Conservation (phyloP, 2,888 invertebrate genomes). For the Isotomurus palustris region DNA sequence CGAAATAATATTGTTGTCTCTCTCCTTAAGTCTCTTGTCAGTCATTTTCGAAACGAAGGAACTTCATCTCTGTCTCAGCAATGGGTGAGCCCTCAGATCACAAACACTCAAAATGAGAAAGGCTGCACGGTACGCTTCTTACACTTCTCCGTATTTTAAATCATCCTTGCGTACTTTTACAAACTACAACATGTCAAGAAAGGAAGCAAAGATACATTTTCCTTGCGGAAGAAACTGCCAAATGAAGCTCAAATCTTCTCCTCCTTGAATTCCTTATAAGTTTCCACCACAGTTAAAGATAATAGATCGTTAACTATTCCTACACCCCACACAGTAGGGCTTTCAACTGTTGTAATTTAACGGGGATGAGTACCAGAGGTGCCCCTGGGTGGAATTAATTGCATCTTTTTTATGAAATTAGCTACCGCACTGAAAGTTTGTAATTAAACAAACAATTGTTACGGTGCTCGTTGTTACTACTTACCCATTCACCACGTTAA, state of each 20-base stretch:
- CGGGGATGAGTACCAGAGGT: not conserved
- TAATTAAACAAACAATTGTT: too few species aligned
- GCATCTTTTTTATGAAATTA: slow-evolving; percentile 21
- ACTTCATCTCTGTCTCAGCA: too few species aligned
- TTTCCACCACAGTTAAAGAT: not conserved
- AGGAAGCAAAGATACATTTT: not conserved
- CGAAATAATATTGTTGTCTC: too few species aligned
- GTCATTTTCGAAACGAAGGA: too few species aligned
- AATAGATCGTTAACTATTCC: slow-evolving; percentile 18
- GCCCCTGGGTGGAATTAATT: slow-evolving; percentile 22
- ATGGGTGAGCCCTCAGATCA: too few species aligned
- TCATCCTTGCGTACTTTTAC: not conserved
- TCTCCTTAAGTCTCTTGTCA: too few species aligned
- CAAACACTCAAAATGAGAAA: too few species aligned
- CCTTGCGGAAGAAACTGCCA: not conserved
- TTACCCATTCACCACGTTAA: too few species aligned
- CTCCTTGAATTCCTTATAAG: not conserved
- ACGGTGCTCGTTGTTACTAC: too few species aligned
- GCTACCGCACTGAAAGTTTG: slow-evolving; percentile 17
- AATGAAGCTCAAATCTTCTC: not conserved
- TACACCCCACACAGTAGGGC: slow-evolving; percentile 17
- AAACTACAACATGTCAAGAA: slow-evolving; percentile 1
- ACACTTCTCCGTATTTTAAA: not conserved
- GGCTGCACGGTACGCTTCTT: not conserved
- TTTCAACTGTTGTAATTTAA: slow-evolving; percentile 5